A percentile compares a stretch with the other conserved stretches of the same genome.
These are phyloP conservation scores for Sinella curviseta DNA, from an alignment of 1,140 invertebrate genomes.

Conservation along the genomic window DNA sequence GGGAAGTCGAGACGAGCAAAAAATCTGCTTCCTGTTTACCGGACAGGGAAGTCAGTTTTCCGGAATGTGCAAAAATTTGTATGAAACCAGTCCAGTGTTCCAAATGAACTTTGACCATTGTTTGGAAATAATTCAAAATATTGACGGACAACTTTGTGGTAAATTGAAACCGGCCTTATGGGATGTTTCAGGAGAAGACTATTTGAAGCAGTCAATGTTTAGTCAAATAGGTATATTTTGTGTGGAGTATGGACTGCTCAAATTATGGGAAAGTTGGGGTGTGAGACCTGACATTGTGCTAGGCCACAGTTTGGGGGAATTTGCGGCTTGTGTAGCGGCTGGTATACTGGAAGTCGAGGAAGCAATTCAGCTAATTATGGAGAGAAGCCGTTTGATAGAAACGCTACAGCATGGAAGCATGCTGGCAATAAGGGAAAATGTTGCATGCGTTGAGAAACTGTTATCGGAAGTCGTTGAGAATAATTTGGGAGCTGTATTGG, in stretches of 20 bases:
- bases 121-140: background rate
- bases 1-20: too few species aligned
- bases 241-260: conserved; percentile 30
- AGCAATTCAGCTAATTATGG: conserved; percentile 24
- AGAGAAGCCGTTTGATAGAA: conserved; percentile 33
- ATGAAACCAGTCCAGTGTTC: background rate
- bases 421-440: conserved; percentile 2
- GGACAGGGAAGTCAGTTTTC: background rate
- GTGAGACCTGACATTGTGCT: conserved; percentile 33
- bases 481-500: background rate
- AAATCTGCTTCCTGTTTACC: too few species aligned
- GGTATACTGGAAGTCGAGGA: conserved; percentile 37
- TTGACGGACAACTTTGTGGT: background rate
- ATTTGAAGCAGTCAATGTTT: conserved; percentile 26
- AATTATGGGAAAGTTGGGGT: too few species aligned
- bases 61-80: background rate
- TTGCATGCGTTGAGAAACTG: background rate
- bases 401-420: conserved; percentile 27
- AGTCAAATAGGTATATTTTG: conserved; percentile 39
- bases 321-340: conserved; percentile 27
- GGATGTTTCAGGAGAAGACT: background rate
- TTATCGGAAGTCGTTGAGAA: background rate
- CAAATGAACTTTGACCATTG: background rate
- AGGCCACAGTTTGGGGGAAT: conserved; percentile 44
- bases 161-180: background rate